Evolutionary conservation across 2,113 vertebrate genomes (phyloP).

Genomic region (Glareola pratincola): DNA sequence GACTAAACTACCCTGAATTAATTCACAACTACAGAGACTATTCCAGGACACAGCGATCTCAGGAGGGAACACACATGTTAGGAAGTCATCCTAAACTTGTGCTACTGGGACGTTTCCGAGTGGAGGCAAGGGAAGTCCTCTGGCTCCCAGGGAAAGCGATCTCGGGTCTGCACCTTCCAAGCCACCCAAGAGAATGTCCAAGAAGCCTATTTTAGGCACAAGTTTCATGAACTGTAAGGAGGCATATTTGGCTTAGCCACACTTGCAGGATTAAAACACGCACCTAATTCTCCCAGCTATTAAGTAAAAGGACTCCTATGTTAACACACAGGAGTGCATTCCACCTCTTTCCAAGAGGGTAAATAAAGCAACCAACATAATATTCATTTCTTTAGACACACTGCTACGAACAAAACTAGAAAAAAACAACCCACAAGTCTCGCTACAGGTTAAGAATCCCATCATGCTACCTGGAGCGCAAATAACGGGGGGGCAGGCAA

Average conservation of each 20-base stretch:
- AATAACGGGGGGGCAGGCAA: not conserved
- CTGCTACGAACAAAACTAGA: not conserved
- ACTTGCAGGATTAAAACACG: not conserved
- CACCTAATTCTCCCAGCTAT: not conserved
- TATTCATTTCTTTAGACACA: not conserved
- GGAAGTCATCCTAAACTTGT: not conserved
- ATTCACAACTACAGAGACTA: not conserved
- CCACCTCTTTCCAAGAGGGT: not conserved
- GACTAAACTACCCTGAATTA: not conserved
- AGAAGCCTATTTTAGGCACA: conserved; percentile 11
- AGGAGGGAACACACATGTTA: not conserved
- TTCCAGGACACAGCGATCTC: not conserved
- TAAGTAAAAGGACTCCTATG: not conserved
- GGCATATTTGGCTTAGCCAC: not conserved
- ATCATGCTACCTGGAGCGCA: not conserved
- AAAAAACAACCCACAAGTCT: not conserved
- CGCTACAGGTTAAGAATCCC: not conserved
- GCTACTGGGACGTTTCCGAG: not conserved
- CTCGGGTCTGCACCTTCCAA: not conserved
- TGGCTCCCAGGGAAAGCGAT: not conserved
- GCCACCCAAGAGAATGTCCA: not conserved
- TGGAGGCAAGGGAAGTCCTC: not conserved
- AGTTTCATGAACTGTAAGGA: not conserved
- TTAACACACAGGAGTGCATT: not conserved
- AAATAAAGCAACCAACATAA: not conserved